Evolutionary conservation across 64 coral and sea anemone genomes (phyloP).

Genomic region (Montipora sp.): DNA sequence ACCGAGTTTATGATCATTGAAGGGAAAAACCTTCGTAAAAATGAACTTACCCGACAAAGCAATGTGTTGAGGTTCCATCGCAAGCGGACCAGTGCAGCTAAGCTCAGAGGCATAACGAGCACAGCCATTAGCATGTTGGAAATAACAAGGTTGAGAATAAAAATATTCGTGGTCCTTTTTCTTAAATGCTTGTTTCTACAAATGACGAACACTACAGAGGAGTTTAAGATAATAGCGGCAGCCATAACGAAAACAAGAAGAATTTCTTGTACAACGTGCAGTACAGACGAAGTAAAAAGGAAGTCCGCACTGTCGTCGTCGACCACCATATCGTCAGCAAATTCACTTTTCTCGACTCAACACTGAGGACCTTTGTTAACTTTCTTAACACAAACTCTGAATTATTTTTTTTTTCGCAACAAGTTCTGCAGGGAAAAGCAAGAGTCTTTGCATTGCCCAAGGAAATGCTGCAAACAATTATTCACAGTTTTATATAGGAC

Average conservation of each 20-base stretch:
- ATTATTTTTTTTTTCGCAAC: background rate
- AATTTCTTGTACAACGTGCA: slow-evolving; percentile 50
- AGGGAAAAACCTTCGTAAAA: background rate
- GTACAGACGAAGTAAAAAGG: background rate
- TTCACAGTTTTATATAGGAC: background rate
- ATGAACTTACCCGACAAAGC: slow-evolving; percentile 81
- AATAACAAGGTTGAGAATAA: slow-evolving; percentile 87
- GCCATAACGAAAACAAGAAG: slow-evolving; percentile 56
- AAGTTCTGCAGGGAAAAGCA: background rate
- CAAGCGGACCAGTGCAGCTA: slow-evolving; percentile 39
- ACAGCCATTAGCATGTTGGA: slow-evolving; percentile 78
- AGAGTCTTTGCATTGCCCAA: background rate
- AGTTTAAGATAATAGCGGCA: slow-evolving; percentile 73
- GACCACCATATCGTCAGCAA: background rate
- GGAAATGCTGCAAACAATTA: background rate
- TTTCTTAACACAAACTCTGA: background rate
- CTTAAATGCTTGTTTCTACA: slow-evolving; percentile 65
- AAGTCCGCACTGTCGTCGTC: background rate
- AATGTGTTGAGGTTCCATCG: slow-evolving; percentile 65
- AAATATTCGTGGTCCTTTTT: slow-evolving; percentile 80
- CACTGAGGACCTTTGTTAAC: background rate
- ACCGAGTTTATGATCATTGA: background rate
- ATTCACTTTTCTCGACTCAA: background rate
- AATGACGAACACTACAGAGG: slow-evolving; percentile 69
- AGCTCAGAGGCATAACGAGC: slow-evolving; percentile 80